Conservation (phyloP, 2,888 invertebrate species). For the Luperina nickerlii region DNA sequence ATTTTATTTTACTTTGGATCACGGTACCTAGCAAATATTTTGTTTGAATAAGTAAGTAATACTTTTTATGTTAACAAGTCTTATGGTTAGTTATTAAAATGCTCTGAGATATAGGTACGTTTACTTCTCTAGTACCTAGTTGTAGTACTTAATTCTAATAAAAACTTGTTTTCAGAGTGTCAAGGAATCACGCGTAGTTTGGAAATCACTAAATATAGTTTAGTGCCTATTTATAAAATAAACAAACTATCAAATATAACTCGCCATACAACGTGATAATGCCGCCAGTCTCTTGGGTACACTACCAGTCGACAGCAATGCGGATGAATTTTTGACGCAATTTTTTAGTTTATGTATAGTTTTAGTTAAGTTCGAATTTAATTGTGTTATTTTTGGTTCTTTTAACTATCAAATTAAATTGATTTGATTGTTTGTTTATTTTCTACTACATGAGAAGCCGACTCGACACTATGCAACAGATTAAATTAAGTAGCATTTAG, state of each 20-base stretch:
- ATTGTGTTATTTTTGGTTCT: too few species aligned
- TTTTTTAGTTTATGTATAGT: too few species aligned
- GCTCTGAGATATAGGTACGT: neutral
- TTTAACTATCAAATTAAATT: neutral
- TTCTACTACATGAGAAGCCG: too few species aligned
- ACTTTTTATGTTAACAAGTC: neutral
- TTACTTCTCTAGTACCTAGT: too few species aligned
- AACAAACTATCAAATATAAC: neutral
- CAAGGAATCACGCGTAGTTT: neutral
- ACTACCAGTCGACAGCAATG: too few species aligned
- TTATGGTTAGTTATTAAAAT: neutral
- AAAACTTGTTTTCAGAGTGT: neutral
- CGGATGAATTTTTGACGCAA: too few species aligned
- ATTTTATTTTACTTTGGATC: slow-evolving; percentile 8
- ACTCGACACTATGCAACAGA: neutral
- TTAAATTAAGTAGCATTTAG: neutral
- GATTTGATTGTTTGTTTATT: too few species aligned
- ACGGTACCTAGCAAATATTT: neutral
- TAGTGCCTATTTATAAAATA: neutral
- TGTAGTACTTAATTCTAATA: neutral
- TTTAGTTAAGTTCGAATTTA: too few species aligned
- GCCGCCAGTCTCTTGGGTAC: too few species aligned
- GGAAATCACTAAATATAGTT: neutral
- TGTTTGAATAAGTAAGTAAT: neutral
- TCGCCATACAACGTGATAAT: too few species aligned